These are phyloP conservation scores for Pantherophis vulpinus DNA, from an alignment of 2,797 vertebrate genomes.

Conservation along the genomic window DNA sequence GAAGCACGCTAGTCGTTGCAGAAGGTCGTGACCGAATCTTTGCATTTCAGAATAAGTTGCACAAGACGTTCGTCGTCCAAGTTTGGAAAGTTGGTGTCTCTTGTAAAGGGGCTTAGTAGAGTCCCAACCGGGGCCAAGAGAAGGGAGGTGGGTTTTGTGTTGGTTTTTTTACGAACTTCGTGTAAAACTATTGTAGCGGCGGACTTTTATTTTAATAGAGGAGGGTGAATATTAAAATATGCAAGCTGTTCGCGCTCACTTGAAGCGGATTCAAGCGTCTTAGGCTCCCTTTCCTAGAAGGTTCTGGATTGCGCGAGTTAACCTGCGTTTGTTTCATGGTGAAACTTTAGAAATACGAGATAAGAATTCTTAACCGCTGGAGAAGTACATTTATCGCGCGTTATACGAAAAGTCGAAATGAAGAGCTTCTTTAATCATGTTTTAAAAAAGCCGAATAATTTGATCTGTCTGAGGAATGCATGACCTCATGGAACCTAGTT, in stretches of 20 bases:
- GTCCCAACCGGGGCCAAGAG: not conserved
- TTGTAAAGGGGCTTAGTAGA: not conserved
- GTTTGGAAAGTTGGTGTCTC: too few relatives aligned
- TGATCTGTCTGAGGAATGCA: slow-evolving; percentile 49
- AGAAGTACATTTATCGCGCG: not conserved
- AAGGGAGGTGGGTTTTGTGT: not conserved
- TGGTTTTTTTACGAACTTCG: not conserved
- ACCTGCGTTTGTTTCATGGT: not conserved
- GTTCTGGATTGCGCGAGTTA: not conserved
- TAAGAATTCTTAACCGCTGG: not conserved
- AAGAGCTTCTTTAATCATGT: slow-evolving; percentile 29
- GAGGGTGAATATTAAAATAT: not conserved
- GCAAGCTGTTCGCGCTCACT: not conserved
- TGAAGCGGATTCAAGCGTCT: slow-evolving; percentile 2
- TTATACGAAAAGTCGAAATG: not conserved
- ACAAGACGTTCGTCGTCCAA: not conserved
- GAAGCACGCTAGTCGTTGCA: not conserved
- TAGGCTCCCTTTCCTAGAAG: slow-evolving; percentile 23
- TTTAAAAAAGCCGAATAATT: slow-evolving; percentile 7
- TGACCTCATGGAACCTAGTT: slow-evolving; percentile 53
- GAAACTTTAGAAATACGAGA: not conserved
- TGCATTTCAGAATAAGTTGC: not conserved
- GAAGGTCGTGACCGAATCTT: not conserved
- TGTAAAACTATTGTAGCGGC: not conserved
- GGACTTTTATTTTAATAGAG: not conserved